Percentiles rank a stretch among this genome's conserved stretches.
Conservation (phyloP, 2,888 invertebrate genomes). For the Cecidostiba fungosa region DNA sequence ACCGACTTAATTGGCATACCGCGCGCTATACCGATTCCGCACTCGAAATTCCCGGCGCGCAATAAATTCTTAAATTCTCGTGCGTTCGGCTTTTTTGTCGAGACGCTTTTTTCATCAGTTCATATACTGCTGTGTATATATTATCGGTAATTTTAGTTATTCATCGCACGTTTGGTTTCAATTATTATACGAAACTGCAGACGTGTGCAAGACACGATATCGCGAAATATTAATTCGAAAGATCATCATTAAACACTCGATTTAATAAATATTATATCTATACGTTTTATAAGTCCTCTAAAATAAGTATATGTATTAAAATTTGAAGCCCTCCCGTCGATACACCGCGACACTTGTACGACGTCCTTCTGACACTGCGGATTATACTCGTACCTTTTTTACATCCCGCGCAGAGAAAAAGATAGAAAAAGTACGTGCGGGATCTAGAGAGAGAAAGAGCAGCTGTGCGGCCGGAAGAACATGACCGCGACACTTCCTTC, state of each 20-base stretch:
- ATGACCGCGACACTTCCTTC: constrained; percentile 80
- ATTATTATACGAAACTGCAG: too few species aligned
- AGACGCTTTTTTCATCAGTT: background rate
- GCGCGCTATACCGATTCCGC: constrained; percentile 17
- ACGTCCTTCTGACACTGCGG: constrained; percentile 75
- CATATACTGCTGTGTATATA: too few species aligned
- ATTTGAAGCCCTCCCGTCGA: constrained; percentile 44
- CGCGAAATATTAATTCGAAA: too few species aligned
- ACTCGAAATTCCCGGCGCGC: constrained; percentile 48
- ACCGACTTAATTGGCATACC: constrained; percentile 49
- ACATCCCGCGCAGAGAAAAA: constrained; percentile 63
- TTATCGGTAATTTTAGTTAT: too few species aligned
- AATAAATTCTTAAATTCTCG: constrained; percentile 44
- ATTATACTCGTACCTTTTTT: constrained; percentile 76
- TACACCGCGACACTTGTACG: constrained; percentile 75
- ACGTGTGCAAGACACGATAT: too few species aligned
- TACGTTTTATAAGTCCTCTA: too few species aligned
- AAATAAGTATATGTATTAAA: background rate
- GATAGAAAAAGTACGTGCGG: too few species aligned
- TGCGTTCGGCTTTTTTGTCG: background rate
- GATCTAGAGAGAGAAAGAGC: constrained; percentile 63
- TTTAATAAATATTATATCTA: too few species aligned
- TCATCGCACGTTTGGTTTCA: too few species aligned
- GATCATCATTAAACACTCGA: too few species aligned
- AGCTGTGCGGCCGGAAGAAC: constrained; percentile 74